Conservation (phyloP, 2,888 invertebrate genomes). For the Anticlea derivata region DNA sequence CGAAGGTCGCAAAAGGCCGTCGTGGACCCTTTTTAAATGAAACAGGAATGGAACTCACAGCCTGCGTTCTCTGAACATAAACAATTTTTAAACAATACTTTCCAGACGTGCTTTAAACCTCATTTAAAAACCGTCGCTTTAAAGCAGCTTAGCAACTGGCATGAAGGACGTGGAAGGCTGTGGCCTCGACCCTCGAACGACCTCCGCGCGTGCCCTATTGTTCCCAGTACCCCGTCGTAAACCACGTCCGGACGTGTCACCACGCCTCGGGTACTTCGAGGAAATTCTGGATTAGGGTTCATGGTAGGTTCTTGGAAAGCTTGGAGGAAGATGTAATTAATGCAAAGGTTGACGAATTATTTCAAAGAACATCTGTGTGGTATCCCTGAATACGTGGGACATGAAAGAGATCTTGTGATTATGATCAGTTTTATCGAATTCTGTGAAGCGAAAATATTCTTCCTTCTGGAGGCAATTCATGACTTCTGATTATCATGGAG, state of each 20-base stretch:
- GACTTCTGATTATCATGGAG: background rate
- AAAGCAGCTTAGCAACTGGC: conserved; percentile 38
- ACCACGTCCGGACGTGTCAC: conserved; percentile 37
- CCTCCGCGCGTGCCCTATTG: conserved; percentile 75
- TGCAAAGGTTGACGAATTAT: conserved; percentile 11
- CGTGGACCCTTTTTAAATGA: conserved; percentile 3
- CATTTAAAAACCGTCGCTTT: conserved; percentile 32
- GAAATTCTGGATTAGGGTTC: conserved; percentile 27
- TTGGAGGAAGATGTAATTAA: conserved; percentile 19
- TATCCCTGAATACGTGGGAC: background rate
- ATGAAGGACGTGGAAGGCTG: conserved; percentile 69
- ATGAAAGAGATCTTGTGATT: conserved; percentile 1
- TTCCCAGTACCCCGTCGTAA: conserved; percentile 57
- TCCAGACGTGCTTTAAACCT: conserved; percentile 28
- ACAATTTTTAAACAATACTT: conserved; percentile 20
- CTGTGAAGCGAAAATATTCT: background rate
- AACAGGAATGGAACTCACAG: too few relatives aligned
- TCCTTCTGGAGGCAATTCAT: background rate
- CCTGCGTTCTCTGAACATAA: conserved; percentile 6
- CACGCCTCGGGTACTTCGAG: conserved; percentile 31
- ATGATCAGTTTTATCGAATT: background rate
- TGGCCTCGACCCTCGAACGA: conserved; percentile 71
- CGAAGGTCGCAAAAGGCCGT: conserved; percentile 22
- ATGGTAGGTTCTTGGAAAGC: conserved; percentile 19
- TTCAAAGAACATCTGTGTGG: background rate